These are phyloP conservation scores for Drosophila nigricruria DNA, from an alignment of 2,888 invertebrate genomes.

Conservation along the genomic window DNA sequence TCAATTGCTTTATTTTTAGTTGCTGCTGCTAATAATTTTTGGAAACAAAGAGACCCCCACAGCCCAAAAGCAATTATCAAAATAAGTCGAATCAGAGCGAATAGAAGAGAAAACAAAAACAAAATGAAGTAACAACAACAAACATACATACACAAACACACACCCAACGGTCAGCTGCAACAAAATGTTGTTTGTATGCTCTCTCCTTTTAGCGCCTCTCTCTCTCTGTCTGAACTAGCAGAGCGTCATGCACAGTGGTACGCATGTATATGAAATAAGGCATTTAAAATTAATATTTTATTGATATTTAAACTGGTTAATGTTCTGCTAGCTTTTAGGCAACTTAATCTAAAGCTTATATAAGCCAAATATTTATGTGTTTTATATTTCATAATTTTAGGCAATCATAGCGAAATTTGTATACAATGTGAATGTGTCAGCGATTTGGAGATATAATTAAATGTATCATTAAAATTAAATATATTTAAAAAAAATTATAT, in stretches of 20 bases:
- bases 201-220: constrained; percentile 21
- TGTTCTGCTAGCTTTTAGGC: no score
- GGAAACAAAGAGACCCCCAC: constrained; percentile 50
- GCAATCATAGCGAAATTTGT: background rate
- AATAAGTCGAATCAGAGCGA: constrained; percentile 29
- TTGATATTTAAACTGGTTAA: no score
- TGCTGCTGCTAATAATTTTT: constrained; percentile 39
- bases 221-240: background rate
- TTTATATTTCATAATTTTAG: background rate
- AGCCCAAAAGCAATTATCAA: constrained; percentile 50
- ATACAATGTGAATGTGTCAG: background rate
- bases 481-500: no score
- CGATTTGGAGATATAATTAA: no score
- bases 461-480: background rate
- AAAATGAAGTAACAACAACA: constrained; percentile 20
- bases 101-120: constrained; percentile 17
- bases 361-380: background rate
- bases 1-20: constrained; percentile 54
- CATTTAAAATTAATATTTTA: no score
- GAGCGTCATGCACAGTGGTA: constrained; percentile 43
- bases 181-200: constrained; percentile 52
- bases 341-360: no score
- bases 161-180: constrained; percentile 65
- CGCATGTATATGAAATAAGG: background rate
- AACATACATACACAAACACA: background rate